Evolutionary conservation across 2,113 vertebrate species (phyloP).

Genomic region (pig (Sus scrofa)): T2T-Sscrofa CM000818.6:64584501-64585000

Average conservation of each 20-base stretch:
- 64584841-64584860: background rate
- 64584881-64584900: background rate
- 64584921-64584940: background rate
- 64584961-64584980: background rate
- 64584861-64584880: background rate
- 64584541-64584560: background rate
- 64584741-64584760: background rate
- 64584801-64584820: rapidly evolving
- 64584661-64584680: background rate
- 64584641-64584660: background rate
- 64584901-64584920: too few species aligned
- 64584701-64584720: background rate
- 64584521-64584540: too few species aligned
- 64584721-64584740: background rate
- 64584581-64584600: too few species aligned
- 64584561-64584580: background rate
- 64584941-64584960: background rate
- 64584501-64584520: background rate
- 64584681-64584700: background rate
- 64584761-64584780: background rate
- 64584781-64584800: background rate
- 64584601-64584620: background rate
- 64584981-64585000: background rate
- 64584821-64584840: background rate
- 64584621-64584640: background rate